These are phyloP conservation scores for Didymodactylos carnosus DNA, from an alignment of 2,888 invertebrate species.

Conservation along the genomic window DNA sequence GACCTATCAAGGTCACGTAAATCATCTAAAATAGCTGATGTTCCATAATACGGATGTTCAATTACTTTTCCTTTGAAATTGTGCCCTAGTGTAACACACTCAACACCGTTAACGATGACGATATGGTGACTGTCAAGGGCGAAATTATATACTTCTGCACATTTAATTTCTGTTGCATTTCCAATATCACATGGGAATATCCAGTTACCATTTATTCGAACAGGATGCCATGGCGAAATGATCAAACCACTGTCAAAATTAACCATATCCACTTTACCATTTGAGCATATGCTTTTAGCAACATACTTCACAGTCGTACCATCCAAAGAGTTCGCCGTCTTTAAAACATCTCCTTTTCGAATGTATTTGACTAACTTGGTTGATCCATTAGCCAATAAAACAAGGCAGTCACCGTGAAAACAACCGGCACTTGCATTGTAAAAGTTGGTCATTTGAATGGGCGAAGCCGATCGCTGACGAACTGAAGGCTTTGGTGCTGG, in stretches of 20 bases:
- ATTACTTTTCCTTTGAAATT: background rate
- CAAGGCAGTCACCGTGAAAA: background rate
- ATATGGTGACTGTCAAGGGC: background rate
- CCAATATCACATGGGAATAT: background rate
- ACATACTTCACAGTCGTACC: background rate
- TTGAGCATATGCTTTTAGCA: background rate
- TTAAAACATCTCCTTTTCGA: background rate
- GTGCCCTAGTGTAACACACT: background rate
- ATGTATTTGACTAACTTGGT: background rate
- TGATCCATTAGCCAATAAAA: background rate
- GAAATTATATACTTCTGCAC: background rate
- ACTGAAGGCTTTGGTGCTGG: background rate
- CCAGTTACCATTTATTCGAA: background rate
- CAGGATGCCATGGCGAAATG: background rate
- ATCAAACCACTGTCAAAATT: background rate
- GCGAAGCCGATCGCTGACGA: background rate
- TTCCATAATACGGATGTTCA: background rate
- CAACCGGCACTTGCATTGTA: background rate
- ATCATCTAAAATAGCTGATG: background rate
- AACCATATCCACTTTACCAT: background rate
- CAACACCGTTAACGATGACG: background rate
- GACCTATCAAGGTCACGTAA: background rate
- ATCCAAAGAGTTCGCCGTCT: background rate
- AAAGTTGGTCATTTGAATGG: background rate
- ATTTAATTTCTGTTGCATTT: background rate